Percentiles rank a stretch among this genome's conserved stretches.
Evolutionary conservation across 2,888 invertebrate species (phyloP).

Genomic region (Trachelus tabidus): DNA sequence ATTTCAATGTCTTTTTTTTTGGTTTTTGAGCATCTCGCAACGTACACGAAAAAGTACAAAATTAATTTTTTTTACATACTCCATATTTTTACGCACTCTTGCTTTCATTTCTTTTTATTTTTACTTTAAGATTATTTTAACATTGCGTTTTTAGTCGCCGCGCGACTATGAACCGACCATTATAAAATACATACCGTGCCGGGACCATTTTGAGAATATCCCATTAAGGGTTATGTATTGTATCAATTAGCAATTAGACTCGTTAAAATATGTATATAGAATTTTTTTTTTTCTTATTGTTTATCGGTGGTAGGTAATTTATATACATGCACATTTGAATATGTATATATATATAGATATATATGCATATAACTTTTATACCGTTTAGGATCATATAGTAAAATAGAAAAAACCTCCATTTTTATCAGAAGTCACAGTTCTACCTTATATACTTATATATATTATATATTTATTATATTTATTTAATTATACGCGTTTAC

Average conservation of each 20-base stretch:
- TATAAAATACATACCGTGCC: too few relatives aligned
- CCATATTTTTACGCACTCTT: constrained; percentile 34
- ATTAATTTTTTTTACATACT: constrained; percentile 58
- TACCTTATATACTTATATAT: constrained; percentile 12
- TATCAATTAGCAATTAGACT: constrained; percentile 15
- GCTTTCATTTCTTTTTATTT: background rate
- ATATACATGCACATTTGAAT: constrained; percentile 11
- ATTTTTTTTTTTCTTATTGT: constrained; percentile 25
- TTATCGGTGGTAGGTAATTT: constrained; percentile 30
- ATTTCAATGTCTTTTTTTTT: constrained; percentile 33
- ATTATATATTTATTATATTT: constrained; percentile 13
- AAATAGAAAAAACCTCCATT: constrained; percentile 54
- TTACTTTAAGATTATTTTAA: constrained; percentile 40
- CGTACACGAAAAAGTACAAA: constrained; percentile 64
- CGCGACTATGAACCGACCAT: constrained; percentile 12
- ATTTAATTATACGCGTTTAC: background rate
- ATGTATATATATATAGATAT: constrained; percentile 14
- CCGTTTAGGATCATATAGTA: constrained; percentile 48
- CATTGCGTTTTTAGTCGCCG: constrained; percentile 35
- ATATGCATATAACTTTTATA: constrained; percentile 18
- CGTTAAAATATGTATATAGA: constrained; percentile 21
- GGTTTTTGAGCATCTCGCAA: constrained; percentile 60
- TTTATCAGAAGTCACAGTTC: constrained; percentile 17
- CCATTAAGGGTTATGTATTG: constrained; percentile 5
- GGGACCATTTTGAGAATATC: constrained; percentile 14